A percentile compares a stretch with the other conserved stretches of the same genome.
phyloP scores from a whole-genome alignment of 2,888 invertebrate species.

The Amiota communis region DNA sequence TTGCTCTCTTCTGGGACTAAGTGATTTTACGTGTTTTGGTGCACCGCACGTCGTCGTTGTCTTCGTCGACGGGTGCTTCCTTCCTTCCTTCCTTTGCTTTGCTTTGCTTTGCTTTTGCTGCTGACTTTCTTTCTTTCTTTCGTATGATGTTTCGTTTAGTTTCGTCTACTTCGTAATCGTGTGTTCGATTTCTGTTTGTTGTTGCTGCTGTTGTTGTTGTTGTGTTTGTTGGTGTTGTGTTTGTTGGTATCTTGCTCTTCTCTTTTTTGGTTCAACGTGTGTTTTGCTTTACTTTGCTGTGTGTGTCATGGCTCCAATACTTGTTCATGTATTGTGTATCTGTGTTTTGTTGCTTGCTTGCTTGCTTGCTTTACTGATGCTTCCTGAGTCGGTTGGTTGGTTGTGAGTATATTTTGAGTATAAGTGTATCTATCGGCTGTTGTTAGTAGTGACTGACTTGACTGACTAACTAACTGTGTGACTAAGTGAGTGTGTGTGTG shows the following conservation, averaged over 20 bases:
- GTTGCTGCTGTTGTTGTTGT: conserved; percentile 38
- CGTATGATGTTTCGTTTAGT: conserved; percentile 30
- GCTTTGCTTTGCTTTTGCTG: conserved; percentile 36
- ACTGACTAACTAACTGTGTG: conserved; percentile 30
- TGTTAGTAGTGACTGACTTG: no score
- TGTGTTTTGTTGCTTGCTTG: neutral
- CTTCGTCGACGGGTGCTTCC: conserved; percentile 11
- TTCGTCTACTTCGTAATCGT: conserved; percentile 41
- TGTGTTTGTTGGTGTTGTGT: conserved; percentile 32
- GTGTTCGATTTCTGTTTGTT: conserved; percentile 29
- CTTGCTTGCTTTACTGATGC: conserved; percentile 1
- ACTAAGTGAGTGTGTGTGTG: conserved; percentile 30
- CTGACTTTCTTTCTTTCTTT: conserved; percentile 49
- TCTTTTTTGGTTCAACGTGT: conserved; percentile 29
- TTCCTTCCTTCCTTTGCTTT: conserved; percentile 8
- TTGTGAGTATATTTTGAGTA: no score
- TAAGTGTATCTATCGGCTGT: no score
- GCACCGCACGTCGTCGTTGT: conserved; percentile 63
- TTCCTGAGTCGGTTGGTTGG: neutral
- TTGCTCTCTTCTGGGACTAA: conserved; percentile 57
- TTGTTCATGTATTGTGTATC: no score
- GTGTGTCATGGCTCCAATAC: neutral
- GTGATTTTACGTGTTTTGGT: conserved; percentile 69
- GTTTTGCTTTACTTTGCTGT: neutral
- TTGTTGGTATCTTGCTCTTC: conserved; percentile 2